A percentile compares a stretch with the other conserved stretches of the same genome.
Conservation (phyloP, 2,113 vertebrate genomes). For the Psilopogon haemacephalus region DNA sequence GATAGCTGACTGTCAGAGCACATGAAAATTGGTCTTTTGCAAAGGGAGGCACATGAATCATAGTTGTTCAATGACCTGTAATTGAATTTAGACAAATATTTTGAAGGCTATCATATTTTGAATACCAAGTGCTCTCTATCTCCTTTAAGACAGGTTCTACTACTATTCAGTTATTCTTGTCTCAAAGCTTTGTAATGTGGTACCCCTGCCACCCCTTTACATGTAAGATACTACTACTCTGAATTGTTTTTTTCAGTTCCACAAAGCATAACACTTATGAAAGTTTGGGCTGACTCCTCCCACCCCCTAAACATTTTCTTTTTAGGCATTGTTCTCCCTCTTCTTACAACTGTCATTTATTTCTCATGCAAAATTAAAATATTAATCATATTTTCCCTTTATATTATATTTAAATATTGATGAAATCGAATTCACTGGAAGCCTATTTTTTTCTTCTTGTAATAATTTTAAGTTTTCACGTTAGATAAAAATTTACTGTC, state of each 20-base stretch:
- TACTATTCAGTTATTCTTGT: not conserved
- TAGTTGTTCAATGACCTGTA: not conserved
- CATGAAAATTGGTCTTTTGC: not conserved
- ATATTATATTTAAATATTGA: constrained; percentile 6
- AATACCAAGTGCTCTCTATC: not conserved
- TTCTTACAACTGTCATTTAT: not conserved
- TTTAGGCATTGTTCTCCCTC: not conserved
- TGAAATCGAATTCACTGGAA: not conserved
- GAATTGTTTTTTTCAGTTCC: not conserved
- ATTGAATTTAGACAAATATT: not conserved
- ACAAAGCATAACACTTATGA: not conserved
- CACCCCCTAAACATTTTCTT: not conserved
- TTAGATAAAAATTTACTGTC: not conserved
- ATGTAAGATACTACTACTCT: not conserved
- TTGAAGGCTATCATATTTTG: not conserved
- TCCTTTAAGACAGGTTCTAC: not conserved
- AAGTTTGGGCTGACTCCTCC: not conserved
- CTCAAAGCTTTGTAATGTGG: not conserved
- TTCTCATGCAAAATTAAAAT: constrained; percentile 26
- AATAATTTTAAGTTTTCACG: not conserved
- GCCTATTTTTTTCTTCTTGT: not conserved
- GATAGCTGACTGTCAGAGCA: not conserved
- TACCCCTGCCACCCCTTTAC: rapidly evolving
- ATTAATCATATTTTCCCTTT: not conserved
- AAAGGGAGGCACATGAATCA: not conserved